Percentiles rank a stretch among this genome's conserved stretches.
Evolutionary conservation across 2,797 vertebrate genomes (phyloP).

Genomic region (Onychomys arenicola): DNA sequence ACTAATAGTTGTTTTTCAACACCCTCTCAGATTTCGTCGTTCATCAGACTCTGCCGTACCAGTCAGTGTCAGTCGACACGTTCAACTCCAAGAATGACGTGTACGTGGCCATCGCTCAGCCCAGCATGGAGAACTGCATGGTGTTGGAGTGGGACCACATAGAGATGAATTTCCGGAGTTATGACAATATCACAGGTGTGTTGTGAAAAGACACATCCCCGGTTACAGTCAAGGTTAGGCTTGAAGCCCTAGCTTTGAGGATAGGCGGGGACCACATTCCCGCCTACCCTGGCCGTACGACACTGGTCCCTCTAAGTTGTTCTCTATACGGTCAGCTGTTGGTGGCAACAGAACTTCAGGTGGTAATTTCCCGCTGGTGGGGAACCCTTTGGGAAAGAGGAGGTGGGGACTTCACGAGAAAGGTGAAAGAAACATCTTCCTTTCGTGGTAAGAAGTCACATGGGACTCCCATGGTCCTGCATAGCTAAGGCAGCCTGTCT

Average conservation of each 20-base stretch:
- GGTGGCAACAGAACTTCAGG: not conserved
- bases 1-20: slow-evolving; percentile 64
- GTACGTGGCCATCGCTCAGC: slow-evolving; percentile 97
- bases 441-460: not conserved
- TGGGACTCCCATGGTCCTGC: not conserved
- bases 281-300: not conserved
- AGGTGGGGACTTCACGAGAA: not conserved
- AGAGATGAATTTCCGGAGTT: slow-evolving; percentile 99
- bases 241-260: not conserved
- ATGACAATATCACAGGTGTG: slow-evolving; percentile 98
- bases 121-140: slow-evolving; percentile 97
- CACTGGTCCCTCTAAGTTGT: not conserved
- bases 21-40: slow-evolving; percentile 94
- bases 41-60: slow-evolving; percentile 94
- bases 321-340: not conserved
- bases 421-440: not conserved
- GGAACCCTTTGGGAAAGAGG: not conserved
- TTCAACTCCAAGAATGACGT: slow-evolving; percentile 98
- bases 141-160: slow-evolving; percentile 99
- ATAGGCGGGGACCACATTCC: not conserved
- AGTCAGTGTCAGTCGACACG: slow-evolving; percentile 97
- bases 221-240: accelerated
- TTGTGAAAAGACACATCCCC: not conserved
- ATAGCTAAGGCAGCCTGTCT: not conserved
- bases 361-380: not conserved